Base-by-base conservation (phyloP, 2,797 vertebrate genomes). In the Acridotheres tristis region DNA sequence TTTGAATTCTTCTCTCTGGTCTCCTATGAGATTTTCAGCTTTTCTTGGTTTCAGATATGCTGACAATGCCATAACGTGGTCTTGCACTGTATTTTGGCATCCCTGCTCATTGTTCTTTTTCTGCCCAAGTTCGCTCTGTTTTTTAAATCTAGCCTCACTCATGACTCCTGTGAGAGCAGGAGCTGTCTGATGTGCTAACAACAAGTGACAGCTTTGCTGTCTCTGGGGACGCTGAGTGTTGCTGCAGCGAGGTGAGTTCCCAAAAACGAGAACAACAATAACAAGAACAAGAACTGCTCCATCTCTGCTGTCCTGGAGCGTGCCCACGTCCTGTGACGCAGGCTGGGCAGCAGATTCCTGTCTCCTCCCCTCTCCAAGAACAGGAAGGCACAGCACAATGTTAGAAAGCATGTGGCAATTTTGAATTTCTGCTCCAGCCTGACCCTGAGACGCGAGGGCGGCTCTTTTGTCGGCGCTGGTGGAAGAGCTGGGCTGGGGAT, bases 131-230 rank as follows among this genome's bases (percentile, higher is more conserved):
- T 93, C 65, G 92, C 62, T 92, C 94, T 96, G 95, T 86, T 96
- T 97, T 96, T 96, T 29, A 93, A 95, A 96, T 97, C 92, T 86
- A 67, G 91, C 88, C 57, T 96, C 51, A 63, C 87, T 96, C 81
- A 93, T 36, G 85, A 23, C 89, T 95, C 91, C 92, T 96, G 69
- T 67, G 94, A 95, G 96, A 90, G 45, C 94, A 93, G 92, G 95
- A 96, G 91, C 94, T 84, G 89, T 91, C 59, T 84, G 79, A 93
- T 91, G 54, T 11, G 76, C 94, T 96, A 73, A 93, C 91, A 95
- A 29, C 76, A 73, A 96, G 94, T 96, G 94, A 91, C 94, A 97
- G 95, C 92, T 97, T 94, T 96, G 92, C 96, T 96, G 96, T 95
- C 73, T 8, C 92, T 91, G 86, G 85, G 93, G 85, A 78, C 93